Conservation (phyloP, 2,113 vertebrate genomes). For the Semnornis frantzii region DNA sequence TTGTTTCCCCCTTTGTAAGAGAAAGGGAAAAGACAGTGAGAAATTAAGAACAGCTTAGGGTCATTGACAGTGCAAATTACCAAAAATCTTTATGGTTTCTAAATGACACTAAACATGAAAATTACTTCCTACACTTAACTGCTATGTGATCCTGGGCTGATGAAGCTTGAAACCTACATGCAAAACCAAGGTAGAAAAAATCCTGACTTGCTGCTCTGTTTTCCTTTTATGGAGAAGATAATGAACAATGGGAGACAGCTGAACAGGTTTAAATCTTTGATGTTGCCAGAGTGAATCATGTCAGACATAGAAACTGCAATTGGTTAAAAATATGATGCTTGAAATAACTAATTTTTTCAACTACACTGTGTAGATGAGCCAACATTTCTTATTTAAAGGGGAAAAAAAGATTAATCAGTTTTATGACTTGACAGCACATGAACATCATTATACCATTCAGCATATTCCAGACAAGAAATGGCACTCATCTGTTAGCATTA, state of each 20-base stretch:
- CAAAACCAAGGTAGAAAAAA: constrained; percentile 17
- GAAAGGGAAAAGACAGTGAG: neutral
- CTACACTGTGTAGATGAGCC: neutral
- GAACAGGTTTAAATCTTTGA: neutral
- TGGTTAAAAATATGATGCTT: neutral
- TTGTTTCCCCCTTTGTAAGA: neutral
- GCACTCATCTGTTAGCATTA: neutral
- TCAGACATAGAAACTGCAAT: neutral
- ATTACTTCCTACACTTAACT: neutral
- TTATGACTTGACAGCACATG: neutral
- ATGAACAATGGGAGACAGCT: neutral
- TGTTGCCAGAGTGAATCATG: neutral
- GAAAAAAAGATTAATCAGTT: neutral
- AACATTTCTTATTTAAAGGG: neutral
- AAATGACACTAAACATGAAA: neutral
- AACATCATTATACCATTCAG: neutral
- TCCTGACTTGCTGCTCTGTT: neutral
- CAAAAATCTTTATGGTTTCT: neutral
- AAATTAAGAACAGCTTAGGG: neutral
- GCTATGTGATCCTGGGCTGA: neutral
- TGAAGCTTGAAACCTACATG: constrained; percentile 34
- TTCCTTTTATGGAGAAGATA: constrained; percentile 4
- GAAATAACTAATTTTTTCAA: neutral
- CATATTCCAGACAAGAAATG: neutral
- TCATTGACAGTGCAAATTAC: neutral